These are phyloP conservation scores for Danio jaintianensis DNA, from an alignment of 2,797 vertebrate species.

Conservation along the genomic window DNA sequence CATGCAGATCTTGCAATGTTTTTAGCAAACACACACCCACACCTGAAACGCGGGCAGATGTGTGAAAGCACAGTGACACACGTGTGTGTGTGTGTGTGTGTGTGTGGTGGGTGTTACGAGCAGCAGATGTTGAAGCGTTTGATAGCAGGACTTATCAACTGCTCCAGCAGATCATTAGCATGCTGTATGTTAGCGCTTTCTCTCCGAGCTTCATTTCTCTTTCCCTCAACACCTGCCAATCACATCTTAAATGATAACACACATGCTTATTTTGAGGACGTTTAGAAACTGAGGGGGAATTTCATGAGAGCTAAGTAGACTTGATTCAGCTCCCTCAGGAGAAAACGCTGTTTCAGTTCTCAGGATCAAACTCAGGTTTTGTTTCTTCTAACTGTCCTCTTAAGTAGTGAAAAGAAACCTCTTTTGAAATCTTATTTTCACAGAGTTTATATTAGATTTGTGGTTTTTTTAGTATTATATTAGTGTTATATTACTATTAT, in stretches of 20 bases:
- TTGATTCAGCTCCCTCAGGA: constrained; percentile 49
- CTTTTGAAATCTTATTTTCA: too few species aligned
- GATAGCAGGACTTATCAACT: constrained; percentile 21
- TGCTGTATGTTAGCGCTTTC: constrained; percentile 18
- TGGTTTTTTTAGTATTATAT: too few species aligned
- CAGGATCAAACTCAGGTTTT: too few species aligned
- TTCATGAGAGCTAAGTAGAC: constrained; percentile 45
- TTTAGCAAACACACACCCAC: constrained; percentile 23
- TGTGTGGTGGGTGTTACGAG: constrained; percentile 11
- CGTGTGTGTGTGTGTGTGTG: background rate
- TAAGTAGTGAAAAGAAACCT: too few species aligned
- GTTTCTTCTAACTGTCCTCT: too few species aligned
- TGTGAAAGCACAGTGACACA: too few species aligned
- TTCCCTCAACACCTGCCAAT: constrained; percentile 62
- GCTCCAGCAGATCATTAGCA: constrained; percentile 31
- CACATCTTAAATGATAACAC: constrained; percentile 65
- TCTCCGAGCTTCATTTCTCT: constrained; percentile 59
- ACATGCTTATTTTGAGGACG: constrained; percentile 61
- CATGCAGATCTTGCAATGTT: constrained; percentile 21
- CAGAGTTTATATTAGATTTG: too few species aligned
- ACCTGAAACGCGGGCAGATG: constrained; percentile 22
- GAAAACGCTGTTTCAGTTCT: background rate
- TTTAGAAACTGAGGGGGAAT: constrained; percentile 63
- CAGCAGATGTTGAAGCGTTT: constrained; percentile 16
- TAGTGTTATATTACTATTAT: too few species aligned